Percentiles rank a stretch among this genome's conserved stretches.
Conservation (phyloP, 2,888 invertebrate species). For the Drosophila tanythrix region DNA sequence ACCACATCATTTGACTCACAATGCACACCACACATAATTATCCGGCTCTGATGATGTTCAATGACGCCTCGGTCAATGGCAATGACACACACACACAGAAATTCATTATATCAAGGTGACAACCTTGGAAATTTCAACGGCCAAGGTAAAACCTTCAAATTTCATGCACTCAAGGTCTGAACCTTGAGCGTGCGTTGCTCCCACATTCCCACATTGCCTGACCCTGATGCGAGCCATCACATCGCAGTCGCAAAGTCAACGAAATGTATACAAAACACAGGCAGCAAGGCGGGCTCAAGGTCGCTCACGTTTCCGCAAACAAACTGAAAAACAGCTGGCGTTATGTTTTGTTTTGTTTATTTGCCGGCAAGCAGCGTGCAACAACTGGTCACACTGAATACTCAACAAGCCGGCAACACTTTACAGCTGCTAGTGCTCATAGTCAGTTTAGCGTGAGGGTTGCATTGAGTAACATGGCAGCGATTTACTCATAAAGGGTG, state of each 20-base stretch:
- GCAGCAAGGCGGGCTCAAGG: constrained; percentile 50
- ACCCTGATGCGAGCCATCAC: constrained; percentile 62
- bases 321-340: constrained; percentile 46
- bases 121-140: constrained; percentile 65
- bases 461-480: not conserved
- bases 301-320: constrained; percentile 67
- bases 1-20: constrained; percentile 41
- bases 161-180: constrained; percentile 72
- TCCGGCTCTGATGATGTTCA: constrained; percentile 54
- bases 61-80: constrained; percentile 51
- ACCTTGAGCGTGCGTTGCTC: constrained; percentile 77
- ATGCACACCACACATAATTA: constrained; percentile 38
- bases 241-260: constrained; percentile 69
- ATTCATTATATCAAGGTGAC: constrained; percentile 66
- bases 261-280: constrained; percentile 33
- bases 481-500: not conserved
- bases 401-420: constrained; percentile 26
- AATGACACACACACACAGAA: constrained; percentile 52
- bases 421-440: constrained; percentile 22
- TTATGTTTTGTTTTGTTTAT: constrained; percentile 32
- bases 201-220: constrained; percentile 51
- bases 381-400: constrained; percentile 28
- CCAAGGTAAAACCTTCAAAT: constrained; percentile 75
- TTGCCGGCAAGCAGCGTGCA: constrained; percentile 33
- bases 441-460: constrained; percentile 13